Evolutionary conservation across 2,888 invertebrate species (phyloP), one percentile per base, ranked within the genome.

Genomic region (Lutraria lutraria): DNA sequence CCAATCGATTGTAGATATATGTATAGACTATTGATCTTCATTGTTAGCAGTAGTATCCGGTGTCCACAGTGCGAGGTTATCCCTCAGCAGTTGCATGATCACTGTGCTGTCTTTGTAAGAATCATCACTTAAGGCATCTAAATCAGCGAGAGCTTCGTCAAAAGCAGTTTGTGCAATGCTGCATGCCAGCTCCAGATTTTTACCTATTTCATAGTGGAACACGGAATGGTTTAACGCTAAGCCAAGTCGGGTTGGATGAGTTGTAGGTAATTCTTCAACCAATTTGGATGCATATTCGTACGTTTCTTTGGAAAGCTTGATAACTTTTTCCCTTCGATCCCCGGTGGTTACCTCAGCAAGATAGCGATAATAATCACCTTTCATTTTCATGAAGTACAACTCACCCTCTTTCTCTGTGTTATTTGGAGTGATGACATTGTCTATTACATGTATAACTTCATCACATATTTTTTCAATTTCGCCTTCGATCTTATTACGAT

Each of bases 301-400:
- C 96, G 99, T 80, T 96, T 99, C 99, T 97, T 99, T 98, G 1
- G 87, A 85, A 4, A 81, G 83, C 3, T 83, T 52, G 31, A 76
- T 56, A 25, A 89, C 86, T 29, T 63, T 68, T 0, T 98, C 98
- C 98, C n/a, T n/a, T n/a, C n/a, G n/a, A n/a, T 99, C 98, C 97
- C 98, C 83, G 6, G 54, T 43, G 97, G 99, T 99, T 97, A 99
- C 99, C 98, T 99, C 99, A 97, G 99, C 99, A 97, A 99, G 98
- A 98, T 99, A 99, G 98, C 99, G 98, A 98, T 99, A 99, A 98
- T 99, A 99, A 97, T 99, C 99, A 97, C 99, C 99, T 97, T 99
- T 99, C 99, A 99, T 99, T 98, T 99, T 99, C 97, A 99, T 98
- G 98, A 99, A 99, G 97, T 99, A 99, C 97, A 99, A 99, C 98